Evolutionary conservation across 2,888 invertebrate genomes (phyloP), one percentile per base, ranked within the genome.

Genomic region (Diaprepes abbreviatus): DNA sequence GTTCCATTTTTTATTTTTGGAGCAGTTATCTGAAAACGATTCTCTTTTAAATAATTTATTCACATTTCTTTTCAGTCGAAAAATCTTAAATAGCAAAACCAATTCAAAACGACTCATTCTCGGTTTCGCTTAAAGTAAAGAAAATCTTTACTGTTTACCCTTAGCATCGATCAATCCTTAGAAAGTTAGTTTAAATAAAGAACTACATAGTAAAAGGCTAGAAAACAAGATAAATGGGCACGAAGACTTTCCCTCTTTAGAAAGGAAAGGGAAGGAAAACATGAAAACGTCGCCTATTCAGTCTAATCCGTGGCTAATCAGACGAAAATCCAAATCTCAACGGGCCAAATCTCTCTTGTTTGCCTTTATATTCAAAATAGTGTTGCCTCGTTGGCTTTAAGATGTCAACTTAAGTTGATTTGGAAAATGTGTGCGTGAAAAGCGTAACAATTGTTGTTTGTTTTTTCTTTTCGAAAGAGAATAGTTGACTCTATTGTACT

Each of bases 211-310:
- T 19, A 55, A 38, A 60, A 50, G 50, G 21, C 48, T 36, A 48
- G 60, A 50, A 50, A 60, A 50, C 36, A 60, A 60, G 60, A 60
- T 60, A 60, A 60, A 60, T 60, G 50, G 48, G 60, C 21, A 59
- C 48, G 16, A 12, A 33, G 43, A 43, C 28, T 43, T 43, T 45
- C 21, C 1, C 16, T 33, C 12, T 19, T 60, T 24, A 50, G 12
- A 35, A 48, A n/a, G 6, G 9, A 48, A n/a, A 35, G 21, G 12
- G 50, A 60, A 60, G 60, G 3, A 36, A 60, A 35, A 45, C 48
- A 14, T 48, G 19, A 48, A 60, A 35, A 36, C 17, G 24, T 14
- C 50, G 17, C 48, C 60, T 35, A 60, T 60, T 48, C 40, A 54
- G 59, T 21, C 21, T 14, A 40, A 45, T 57, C 21, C 28, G 24